These are phyloP conservation scores for Blera fallax DNA, from an alignment of 2,888 invertebrate species.

Conservation along the genomic window DNA sequence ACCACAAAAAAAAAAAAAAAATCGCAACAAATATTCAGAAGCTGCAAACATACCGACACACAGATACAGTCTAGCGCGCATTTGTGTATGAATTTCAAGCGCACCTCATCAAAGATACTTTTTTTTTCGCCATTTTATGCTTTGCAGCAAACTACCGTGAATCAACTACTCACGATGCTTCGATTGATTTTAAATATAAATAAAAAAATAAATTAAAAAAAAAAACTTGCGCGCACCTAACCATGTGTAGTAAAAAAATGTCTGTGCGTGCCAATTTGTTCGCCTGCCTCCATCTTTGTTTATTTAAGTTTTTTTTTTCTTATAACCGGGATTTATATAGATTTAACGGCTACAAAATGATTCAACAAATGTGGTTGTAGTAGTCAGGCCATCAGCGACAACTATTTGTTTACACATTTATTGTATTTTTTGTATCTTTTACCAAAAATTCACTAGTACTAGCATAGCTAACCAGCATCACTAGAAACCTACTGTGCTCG, in stretches of 20 bases:
- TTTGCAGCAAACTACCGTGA: constrained; percentile 15
- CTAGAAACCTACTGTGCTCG: neutral
- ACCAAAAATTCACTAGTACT: constrained; percentile 74
- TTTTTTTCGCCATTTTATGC: constrained; percentile 5
- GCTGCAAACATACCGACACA: neutral
- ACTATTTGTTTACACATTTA: constrained; percentile 39
- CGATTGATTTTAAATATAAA: neutral
- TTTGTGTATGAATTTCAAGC: neutral
- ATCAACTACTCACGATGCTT: constrained; percentile 14
- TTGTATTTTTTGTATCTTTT: neutral
- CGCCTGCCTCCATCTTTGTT: constrained; percentile 7
- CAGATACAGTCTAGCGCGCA: neutral
- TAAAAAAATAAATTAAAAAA: neutral
- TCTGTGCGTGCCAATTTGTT: constrained; percentile 73
- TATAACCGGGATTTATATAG: constrained; percentile 2
- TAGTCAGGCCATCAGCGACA: constrained; percentile 8
- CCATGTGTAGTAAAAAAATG: constrained; percentile 72
- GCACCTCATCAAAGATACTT: neutral
- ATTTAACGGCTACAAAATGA: constrained; percentile 56
- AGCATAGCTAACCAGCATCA: too few relatives aligned
- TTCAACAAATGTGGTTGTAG: constrained; percentile 73
- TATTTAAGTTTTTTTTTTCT: neutral
- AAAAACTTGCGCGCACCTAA: neutral
- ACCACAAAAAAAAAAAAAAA: neutral
- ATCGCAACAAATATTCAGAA: constrained; percentile 4